Conservation (phyloP, 2,797 vertebrate genomes). For the Peromyscus attwateri region DNA sequence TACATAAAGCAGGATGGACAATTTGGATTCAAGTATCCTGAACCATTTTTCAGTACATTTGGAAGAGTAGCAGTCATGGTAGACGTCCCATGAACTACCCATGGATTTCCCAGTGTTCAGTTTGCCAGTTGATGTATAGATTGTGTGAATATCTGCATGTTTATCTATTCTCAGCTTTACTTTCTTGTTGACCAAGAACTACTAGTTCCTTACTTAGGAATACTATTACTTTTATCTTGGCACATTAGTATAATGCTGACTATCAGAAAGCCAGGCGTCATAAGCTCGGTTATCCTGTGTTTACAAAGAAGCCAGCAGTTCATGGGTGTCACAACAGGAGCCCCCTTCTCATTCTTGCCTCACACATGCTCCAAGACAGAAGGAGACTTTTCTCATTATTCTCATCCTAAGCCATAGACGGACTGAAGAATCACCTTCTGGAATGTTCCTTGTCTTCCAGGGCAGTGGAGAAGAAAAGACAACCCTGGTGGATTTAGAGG, state of each 20-base stretch:
- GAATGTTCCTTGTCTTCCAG: background rate
- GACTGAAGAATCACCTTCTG: background rate
- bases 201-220: background rate
- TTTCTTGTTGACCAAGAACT: background rate
- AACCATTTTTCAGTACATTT: background rate
- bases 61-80: background rate
- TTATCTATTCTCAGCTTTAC: background rate
- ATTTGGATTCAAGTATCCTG: background rate
- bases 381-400: background rate
- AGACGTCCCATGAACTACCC: background rate
- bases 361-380: background rate
- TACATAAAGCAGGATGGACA: background rate
- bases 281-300: background rate
- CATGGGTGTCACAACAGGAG: background rate
- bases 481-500: background rate
- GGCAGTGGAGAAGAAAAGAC: conserved; percentile 1
- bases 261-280: background rate
- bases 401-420: background rate
- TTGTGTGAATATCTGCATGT: background rate
- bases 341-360: background rate
- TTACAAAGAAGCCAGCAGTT: background rate
- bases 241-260: background rate
- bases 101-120: background rate
- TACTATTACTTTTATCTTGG: background rate
- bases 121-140: background rate